These are phyloP conservation scores for Stegostoma tigrinum DNA, from an alignment of 2,113 vertebrate species.

Conservation along the genomic window DNA sequence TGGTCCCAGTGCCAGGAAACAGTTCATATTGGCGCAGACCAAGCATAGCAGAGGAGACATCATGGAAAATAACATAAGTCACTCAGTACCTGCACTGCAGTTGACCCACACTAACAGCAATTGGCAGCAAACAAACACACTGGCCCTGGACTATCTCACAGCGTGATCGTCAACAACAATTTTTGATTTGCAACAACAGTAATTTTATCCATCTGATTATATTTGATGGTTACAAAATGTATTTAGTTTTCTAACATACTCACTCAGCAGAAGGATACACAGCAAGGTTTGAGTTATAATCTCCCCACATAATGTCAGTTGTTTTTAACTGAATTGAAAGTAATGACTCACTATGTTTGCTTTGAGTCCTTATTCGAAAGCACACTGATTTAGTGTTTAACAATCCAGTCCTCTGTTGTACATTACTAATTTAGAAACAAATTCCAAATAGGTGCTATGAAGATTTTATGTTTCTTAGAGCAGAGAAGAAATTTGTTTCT, in stretches of 20 bases:
- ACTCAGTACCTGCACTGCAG: conserved; percentile 17
- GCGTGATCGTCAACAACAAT: conserved; percentile 19
- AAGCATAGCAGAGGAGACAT: conserved; percentile 18
- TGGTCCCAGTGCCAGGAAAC: conserved; percentile 23
- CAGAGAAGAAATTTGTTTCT: too few relatives aligned
- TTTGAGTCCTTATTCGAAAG: not conserved
- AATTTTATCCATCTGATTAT: not conserved
- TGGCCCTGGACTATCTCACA: not conserved
- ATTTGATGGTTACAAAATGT: not conserved
- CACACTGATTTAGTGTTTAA: not conserved
- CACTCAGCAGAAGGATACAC: not conserved
- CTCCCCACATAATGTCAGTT: not conserved
- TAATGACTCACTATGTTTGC: not conserved
- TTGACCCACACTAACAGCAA: conserved; percentile 10
- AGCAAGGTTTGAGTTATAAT: not conserved
- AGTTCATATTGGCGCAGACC: not conserved
- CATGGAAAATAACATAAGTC: conserved; percentile 32
- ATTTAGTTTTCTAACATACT: not conserved
- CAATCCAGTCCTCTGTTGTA: not conserved
- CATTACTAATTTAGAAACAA: not conserved
- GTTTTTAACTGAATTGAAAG: not conserved
- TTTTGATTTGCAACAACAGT: not conserved
- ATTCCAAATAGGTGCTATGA: not conserved
- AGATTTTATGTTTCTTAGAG: too few relatives aligned
- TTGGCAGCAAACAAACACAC: not conserved